A percentile compares a stretch with the other conserved stretches of the same genome.
These are phyloP conservation scores for Zonitis immaculata DNA, from an alignment of 2,888 invertebrate species.

Conservation along the genomic window DNA sequence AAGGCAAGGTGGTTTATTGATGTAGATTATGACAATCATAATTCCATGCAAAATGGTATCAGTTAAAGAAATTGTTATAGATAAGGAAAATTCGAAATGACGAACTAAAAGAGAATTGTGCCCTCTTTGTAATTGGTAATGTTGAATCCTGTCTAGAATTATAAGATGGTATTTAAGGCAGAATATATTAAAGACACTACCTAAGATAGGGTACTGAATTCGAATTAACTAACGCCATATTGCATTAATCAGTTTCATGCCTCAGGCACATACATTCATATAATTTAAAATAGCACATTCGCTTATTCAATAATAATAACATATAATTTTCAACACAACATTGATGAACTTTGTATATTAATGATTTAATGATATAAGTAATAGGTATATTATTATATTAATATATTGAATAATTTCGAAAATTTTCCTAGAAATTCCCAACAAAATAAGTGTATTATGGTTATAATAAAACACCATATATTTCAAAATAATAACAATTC, in stretches of 20 bases:
- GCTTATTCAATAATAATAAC: slow-evolving; percentile 26
- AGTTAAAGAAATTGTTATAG: slow-evolving; percentile 9
- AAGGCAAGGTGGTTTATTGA: neutral
- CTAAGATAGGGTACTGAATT: slow-evolving; percentile 29
- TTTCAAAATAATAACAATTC: too few relatives aligned
- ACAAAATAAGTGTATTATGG: too few relatives aligned
- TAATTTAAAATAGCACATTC: slow-evolving; percentile 20
- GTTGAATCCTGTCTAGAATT: slow-evolving; percentile 28
- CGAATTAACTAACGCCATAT: slow-evolving; percentile 33
- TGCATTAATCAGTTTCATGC: slow-evolving; percentile 33
- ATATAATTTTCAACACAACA: slow-evolving; percentile 25
- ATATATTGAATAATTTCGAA: too few relatives aligned
- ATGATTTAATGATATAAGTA: too few relatives aligned
- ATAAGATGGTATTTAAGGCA: slow-evolving; percentile 27
- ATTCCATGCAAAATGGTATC: neutral
- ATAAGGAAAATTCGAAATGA: slow-evolving; percentile 12
- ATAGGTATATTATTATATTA: too few relatives aligned
- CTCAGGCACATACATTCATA: slow-evolving; percentile 27
- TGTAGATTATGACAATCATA: too few relatives aligned
- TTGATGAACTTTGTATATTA: slow-evolving; percentile 17
- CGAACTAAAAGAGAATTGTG: slow-evolving; percentile 16
- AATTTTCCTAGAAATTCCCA: too few relatives aligned
- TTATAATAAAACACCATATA: too few relatives aligned
- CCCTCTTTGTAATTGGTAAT: slow-evolving; percentile 25
- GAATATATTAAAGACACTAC: slow-evolving; percentile 30